phyloP scores from a whole-genome alignment of 2,888 invertebrate genomes.

The Eurytoma adleriae region DNA sequence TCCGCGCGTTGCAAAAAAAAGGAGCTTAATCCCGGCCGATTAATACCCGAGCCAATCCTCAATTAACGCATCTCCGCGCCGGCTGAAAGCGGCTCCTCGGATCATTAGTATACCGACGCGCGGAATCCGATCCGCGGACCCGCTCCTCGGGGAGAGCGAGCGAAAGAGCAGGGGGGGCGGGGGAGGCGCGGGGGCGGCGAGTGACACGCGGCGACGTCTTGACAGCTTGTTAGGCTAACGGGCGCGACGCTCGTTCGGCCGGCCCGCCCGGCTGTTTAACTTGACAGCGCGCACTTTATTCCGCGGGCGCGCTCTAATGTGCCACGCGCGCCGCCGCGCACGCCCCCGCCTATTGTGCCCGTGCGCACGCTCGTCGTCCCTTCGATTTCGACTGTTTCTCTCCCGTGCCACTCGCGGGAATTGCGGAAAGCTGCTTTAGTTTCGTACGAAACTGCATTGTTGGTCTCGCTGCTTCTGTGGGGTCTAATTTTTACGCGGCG shows the following conservation, averaged over 20 bases:
- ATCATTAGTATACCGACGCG: not conserved
- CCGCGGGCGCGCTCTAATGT: too few species aligned
- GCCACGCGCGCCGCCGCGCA: too few species aligned
- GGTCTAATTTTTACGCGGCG: too few species aligned
- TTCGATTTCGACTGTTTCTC: too few species aligned
- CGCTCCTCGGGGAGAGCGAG: constrained; percentile 3
- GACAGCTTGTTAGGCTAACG: constrained; percentile 24
- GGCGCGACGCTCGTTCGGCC: not conserved
- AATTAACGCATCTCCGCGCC: constrained; percentile 10
- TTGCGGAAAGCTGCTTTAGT: too few species aligned
- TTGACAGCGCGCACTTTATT: constrained; percentile 1
- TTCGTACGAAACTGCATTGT: too few species aligned
- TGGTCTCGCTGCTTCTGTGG: too few species aligned
- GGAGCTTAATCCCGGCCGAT: constrained; percentile 4
- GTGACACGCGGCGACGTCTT: constrained; percentile 27
- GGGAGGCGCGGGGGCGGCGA: constrained; percentile 12
- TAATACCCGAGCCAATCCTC: constrained; percentile 16
- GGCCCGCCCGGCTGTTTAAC: constrained; percentile 10
- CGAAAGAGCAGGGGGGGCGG: not conserved
- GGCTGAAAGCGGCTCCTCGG: not conserved
- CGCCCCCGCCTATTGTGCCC: too few species aligned
- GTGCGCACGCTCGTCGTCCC: too few species aligned
- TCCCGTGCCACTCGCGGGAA: too few species aligned
- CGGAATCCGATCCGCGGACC: constrained; percentile 13
- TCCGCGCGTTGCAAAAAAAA: not conserved